Evolutionary conservation across 2,797 vertebrate genomes (phyloP), one percentile per base, ranked within the genome.

Genomic region (Gila robusta): DNA sequence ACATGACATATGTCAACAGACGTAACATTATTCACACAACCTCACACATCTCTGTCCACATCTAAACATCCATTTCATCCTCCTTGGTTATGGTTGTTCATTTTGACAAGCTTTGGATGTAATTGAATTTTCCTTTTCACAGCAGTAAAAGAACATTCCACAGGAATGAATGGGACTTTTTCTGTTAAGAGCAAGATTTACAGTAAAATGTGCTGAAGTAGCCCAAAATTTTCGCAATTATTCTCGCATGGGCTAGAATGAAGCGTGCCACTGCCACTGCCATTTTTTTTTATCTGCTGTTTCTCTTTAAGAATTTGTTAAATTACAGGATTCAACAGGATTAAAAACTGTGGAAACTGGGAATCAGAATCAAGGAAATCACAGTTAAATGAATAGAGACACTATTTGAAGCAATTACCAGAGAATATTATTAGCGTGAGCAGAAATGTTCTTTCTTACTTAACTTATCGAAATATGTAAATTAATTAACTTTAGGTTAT

Each of bases 121-220:
- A 87, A 89, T 81, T 69, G 56, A 72, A 82, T 89, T 44, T 86
- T 69, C 64, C 41, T 19, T 79, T 86, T 62, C 72, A 79, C 2
- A 49, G 85, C 62, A 39, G 76, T 83, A 64, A 86, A 88, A 81
- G 19, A 54, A 35, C 17, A 54, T 23, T 32, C 73, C 10, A 14
- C 28, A 23, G 28, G 28, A 54, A 35, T 76, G 10, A 35, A 23
- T 32, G 32, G 19, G 28, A 35, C 19, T 54, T 56, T 76, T 54
- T 77, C 49, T 35, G 17, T 49, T 16, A 52, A 32, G 2, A 32
- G 72, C 26, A 11, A 32, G 2, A 32, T 5, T 32, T 74, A 52
- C 5, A 2, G 72, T 35, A 35, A 56, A 56, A 77, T 14, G 11
- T 54, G 19, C 19, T 32, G 5, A 74, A 21, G 28, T 74, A 8